phyloP scores from a whole-genome alignment of 2,888 invertebrate genomes.

The Polydrusus pterygomalis region DNA sequence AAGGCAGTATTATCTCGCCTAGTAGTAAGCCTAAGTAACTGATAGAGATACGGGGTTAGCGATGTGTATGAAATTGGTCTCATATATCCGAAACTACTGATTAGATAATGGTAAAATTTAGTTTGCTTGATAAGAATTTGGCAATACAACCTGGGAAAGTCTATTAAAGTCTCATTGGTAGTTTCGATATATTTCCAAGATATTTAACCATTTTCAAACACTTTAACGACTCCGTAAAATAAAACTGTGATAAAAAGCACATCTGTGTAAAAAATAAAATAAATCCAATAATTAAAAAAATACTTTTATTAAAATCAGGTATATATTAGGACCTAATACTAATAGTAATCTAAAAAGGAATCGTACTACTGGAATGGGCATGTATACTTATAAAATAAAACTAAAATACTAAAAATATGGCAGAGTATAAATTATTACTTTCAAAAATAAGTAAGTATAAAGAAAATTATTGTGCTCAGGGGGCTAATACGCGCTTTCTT shows the following conservation, averaged over 20 bases:
- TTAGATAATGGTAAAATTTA: no score
- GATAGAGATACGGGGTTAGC: no score
- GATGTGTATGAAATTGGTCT: no score
- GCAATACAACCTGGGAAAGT: no score
- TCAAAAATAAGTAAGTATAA: conserved; percentile 8
- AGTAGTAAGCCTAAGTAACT: no score
- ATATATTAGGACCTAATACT: conserved; percentile 21
- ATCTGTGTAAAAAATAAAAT: conserved; percentile 4
- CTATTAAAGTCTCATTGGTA: no score
- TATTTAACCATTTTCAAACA: no score
- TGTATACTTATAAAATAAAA: conserved; percentile 8
- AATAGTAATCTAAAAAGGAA: conserved; percentile 24
- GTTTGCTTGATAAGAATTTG: no score
- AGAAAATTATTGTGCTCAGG: not conserved
- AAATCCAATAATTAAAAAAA: conserved; percentile 22
- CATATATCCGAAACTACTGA: no score
- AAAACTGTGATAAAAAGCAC: conserved; percentile 24
- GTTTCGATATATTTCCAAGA: no score
- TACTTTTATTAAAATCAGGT: conserved; percentile 27
- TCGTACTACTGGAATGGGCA: conserved; percentile 7
- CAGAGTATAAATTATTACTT: not conserved
- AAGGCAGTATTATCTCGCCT: no score
- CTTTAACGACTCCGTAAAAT: not conserved
- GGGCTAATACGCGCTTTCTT: not conserved
- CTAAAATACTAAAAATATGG: conserved; percentile 10